Conservation (phyloP, 2,113 vertebrate species). For the Crocuta crocuta region DNA sequence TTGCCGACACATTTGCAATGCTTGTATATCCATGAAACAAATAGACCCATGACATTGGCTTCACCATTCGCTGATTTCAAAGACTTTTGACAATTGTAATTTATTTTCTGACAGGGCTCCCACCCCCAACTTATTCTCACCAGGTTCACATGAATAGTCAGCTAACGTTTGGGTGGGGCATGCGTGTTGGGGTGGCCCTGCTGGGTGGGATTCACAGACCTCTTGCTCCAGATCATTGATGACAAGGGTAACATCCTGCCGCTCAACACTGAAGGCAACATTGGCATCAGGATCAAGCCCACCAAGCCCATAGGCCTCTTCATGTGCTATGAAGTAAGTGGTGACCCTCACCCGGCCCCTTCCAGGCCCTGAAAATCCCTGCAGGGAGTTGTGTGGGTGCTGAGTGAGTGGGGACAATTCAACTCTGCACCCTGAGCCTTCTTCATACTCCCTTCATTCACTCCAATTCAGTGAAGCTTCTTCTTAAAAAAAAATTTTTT, state of each 20-base stretch:
- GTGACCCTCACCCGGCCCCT: too few relatives aligned
- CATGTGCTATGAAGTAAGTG: constrained; percentile 88
- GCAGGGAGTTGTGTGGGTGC: too few relatives aligned
- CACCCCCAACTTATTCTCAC: not conserved
- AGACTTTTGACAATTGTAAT: not conserved
- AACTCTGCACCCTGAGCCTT: not conserved
- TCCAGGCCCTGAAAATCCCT: too few relatives aligned
- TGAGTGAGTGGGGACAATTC: not conserved
- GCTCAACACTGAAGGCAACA: constrained; percentile 88
- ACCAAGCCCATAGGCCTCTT: constrained; percentile 88
- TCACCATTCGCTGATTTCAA: not conserved
- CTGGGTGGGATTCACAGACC: not conserved
- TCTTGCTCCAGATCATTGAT: constrained; percentile 89
- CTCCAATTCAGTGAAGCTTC: not conserved
- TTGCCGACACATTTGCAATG: not conserved
- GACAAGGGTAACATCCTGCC: constrained; percentile 86
- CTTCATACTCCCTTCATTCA: not conserved
- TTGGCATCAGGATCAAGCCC: constrained; percentile 90
- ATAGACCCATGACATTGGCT: not conserved
- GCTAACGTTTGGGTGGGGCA: too few relatives aligned
- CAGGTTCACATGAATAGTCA: not conserved
- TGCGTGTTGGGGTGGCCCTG: too few relatives aligned
- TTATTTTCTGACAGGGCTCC: not conserved
- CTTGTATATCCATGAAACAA: not conserved
- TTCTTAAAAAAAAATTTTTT: not conserved